These are phyloP conservation scores for Netelia virgata DNA, from an alignment of 2,888 invertebrate species.

Conservation along the genomic window DNA sequence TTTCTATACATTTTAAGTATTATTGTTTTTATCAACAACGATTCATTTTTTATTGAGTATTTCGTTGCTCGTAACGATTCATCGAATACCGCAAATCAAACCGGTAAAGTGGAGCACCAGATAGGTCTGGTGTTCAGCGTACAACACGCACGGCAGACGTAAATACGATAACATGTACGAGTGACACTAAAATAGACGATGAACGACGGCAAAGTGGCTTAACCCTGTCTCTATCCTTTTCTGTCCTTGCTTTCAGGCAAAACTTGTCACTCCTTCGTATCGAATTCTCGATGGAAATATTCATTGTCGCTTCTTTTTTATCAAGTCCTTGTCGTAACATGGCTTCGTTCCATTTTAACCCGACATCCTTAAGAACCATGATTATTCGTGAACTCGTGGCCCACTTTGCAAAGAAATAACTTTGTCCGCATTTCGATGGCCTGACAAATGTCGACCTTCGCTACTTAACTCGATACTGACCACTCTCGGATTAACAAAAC, in stretches of 20 bases:
- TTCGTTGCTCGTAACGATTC: not conserved
- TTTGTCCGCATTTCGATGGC: not conserved
- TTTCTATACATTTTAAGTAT: not conserved
- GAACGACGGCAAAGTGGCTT: constrained; percentile 44
- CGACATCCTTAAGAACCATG: constrained; percentile 16
- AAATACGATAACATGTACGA: constrained; percentile 59
- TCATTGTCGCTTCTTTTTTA: not conserved
- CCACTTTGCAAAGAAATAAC: constrained; percentile 12
- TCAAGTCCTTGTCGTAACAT: not conserved
- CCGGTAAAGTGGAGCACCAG: constrained; percentile 56
- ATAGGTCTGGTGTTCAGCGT: not conserved
- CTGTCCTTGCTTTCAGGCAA: constrained; percentile 44
- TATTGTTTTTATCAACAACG: constrained; percentile 7
- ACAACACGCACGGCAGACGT: constrained; percentile 45
- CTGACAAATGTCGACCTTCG: constrained; percentile 44
- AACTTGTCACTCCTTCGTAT: constrained; percentile 43
- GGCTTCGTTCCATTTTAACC: not conserved
- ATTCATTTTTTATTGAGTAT: not conserved
- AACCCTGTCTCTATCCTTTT: constrained; percentile 33
- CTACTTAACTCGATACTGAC: constrained; percentile 29
- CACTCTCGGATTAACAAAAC: no score
- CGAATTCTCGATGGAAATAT: not conserved
- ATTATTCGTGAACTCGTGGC: constrained; percentile 16
- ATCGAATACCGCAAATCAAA: constrained; percentile 58
- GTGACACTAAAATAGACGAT: constrained; percentile 55